Evolutionary conservation across 2,797 vertebrate species (phyloP).

Genomic region (Mormyrus hasselquistii): DNA sequence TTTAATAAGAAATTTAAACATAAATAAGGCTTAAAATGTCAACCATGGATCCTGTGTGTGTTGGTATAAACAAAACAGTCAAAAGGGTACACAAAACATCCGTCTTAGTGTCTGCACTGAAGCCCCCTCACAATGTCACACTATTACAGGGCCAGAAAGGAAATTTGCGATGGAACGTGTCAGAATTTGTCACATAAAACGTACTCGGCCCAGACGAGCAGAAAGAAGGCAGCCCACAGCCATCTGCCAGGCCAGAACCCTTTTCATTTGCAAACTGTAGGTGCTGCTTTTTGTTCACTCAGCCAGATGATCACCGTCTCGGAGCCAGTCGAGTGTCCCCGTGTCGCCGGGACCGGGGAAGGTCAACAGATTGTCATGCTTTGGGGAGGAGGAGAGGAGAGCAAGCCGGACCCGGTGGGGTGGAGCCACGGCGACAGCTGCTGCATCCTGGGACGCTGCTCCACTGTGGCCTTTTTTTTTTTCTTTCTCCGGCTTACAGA

Average conservation of each 20-base stretch:
- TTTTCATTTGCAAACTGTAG: conserved; percentile 45
- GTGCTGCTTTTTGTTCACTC: conserved; percentile 51
- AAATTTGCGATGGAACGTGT: conserved; percentile 52
- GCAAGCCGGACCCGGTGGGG: conserved; percentile 51
- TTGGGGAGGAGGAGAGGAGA: conserved; percentile 52
- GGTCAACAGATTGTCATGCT: conserved; percentile 62
- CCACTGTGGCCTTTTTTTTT: conserved; percentile 23
- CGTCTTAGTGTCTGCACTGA: not conserved
- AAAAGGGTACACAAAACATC: not conserved
- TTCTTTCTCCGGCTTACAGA: conserved; percentile 49
- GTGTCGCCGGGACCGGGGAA: conserved; percentile 46
- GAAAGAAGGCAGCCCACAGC: conserved; percentile 46
- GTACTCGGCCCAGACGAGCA: conserved; percentile 57
- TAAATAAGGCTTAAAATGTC: not conserved
- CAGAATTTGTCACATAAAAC: conserved; percentile 63
- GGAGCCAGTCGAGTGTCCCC: conserved; percentile 53
- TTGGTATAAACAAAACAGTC: not conserved
- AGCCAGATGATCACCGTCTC: conserved; percentile 56
- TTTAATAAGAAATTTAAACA: not conserved
- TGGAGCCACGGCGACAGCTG: conserved; percentile 77
- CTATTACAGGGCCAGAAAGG: conserved; percentile 51
- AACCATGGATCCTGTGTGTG: not conserved
- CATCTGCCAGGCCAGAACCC: conserved; percentile 58
- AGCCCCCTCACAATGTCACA: conserved; percentile 46
- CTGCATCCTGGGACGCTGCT: conserved; percentile 59